Evolutionary conservation across 2,113 vertebrate species (phyloP), one percentile per base, ranked within the genome.

Genomic region (Dicrurus megarhynchus): DNA sequence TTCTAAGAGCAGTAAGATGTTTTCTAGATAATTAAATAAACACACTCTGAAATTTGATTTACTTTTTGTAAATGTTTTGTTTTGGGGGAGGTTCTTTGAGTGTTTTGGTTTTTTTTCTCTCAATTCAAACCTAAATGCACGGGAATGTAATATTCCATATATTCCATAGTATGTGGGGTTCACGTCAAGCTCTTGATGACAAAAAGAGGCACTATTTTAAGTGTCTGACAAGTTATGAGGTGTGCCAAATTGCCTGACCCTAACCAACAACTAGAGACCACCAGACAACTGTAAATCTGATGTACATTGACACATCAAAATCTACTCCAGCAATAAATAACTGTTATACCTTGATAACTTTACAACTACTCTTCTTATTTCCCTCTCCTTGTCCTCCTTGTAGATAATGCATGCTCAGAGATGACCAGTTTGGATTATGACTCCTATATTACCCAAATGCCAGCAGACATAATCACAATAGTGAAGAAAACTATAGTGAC

Each of bases 291-390:
- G 13, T 46, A 80, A 89, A 61, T 2, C 5, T 10, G 14, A 80
- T 23, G 6, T 4, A 37, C 1, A 0, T 1, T 61, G 37, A 49
- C 6, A 5, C 6, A 42, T 7, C 24, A 55, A 69, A 42, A 42
- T 50, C 42, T 55, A 11, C 19, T 63, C n/a, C 24, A 60, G n/a
- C 17, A 89, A 46, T 18, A 67, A 87, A 21, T 41, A 42, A 52
- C 5, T 50, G 11, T 49, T 23, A 42, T 37, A 61, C 32, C 14
- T 68, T 78, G 32, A 33, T 78, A 81, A 78, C 0, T 2, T 82
- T 35, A 56, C 16, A 56, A 24, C 20, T 21, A 3, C 18, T 11
- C 2, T 57, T 68, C 16, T 59, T 28, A 49, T 20, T 87, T 84
- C 17, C 47, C n/a, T 59, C 37, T 91, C 8, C 37, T 74, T 18